Evolutionary conservation across 2,797 vertebrate genomes (phyloP), one percentile per base, ranked within the genome.

Genomic region (Rhynchotus rufescens): DNA sequence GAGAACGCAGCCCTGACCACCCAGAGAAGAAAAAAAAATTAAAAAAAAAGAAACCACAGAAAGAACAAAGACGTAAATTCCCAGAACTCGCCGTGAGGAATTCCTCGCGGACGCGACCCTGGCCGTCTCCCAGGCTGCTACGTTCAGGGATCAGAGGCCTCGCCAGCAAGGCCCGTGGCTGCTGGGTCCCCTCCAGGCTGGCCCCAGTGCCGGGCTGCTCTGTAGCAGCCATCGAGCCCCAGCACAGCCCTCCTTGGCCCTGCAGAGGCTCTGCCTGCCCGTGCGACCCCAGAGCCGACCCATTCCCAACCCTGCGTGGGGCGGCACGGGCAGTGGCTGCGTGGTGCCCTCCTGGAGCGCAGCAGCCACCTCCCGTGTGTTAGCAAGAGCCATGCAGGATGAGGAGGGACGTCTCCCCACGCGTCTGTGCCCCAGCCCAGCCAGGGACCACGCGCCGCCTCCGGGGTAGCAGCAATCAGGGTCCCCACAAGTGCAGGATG

Each of bases 1-100:
- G 51, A 42, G 25, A 94, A 82, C 71, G 38, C 77, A 90, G 60
- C 89, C 74, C 87, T 87, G 90, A 74, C 93, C 94, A 95, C 90
- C 90, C 92, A 95, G 89, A 5, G 15, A n/a, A 66, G 45, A 80
- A 80, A 49, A 28, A 56, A 85, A 36, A 67, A 66, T 6, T 7
- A 40, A 60, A 9, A 60, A 8, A 38, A 74, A 21, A 74, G 56
- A 87, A 92, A 89, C 92, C 92, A 56, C 86, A 93, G 69, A 78
- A 80, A 79, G 89, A 95, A 69, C 59, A 85, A 93, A 93, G 80
- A 40, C 0, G 0, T 62, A 15, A 89, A 90, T 94, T 95, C 90
- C 90, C 92, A 93, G 93, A 95, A 94, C 76, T 77, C 0, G 1
- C 76, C 0, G 0, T 78, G 88, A 93, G 84, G 77, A 92, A 75